Evolutionary conservation across 2,888 invertebrate genomes (phyloP).

Genomic region (Cantharis nigra): DNA sequence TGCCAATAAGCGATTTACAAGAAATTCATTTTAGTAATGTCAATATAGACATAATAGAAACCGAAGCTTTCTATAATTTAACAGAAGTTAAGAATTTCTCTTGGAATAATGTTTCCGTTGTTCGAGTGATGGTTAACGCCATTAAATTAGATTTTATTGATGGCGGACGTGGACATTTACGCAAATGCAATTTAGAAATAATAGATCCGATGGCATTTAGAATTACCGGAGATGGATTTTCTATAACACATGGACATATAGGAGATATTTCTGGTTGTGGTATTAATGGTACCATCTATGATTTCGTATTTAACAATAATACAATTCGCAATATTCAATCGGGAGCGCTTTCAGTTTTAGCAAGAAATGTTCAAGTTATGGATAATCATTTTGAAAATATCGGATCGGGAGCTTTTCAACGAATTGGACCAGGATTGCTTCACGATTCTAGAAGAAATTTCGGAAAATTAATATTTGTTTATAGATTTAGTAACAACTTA

Average conservation of each 20-base stretch:
- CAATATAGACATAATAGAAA: slow-evolving; percentile 56
- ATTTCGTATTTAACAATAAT: slow-evolving; percentile 55
- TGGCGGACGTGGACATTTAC: slow-evolving; percentile 54
- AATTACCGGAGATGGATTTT: slow-evolving; percentile 46
- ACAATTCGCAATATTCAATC: slow-evolving; percentile 54
- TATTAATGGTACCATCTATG: slow-evolving; percentile 58
- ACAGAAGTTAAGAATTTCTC: slow-evolving; percentile 57
- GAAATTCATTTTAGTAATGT: slow-evolving; percentile 57
- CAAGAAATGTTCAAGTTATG: slow-evolving; percentile 45
- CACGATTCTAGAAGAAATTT: slow-evolving; percentile 42
- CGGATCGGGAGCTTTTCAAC: slow-evolving; percentile 56
- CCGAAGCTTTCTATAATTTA: slow-evolving; percentile 58
- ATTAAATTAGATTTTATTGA: slow-evolving; percentile 55
- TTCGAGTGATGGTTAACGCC: slow-evolving; percentile 55
- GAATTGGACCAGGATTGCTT: slow-evolving; percentile 44
- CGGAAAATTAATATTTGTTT: slow-evolving; percentile 43
- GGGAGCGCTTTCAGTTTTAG: slow-evolving; percentile 51
- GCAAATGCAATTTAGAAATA: slow-evolving; percentile 54
- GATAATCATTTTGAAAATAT: slow-evolving; percentile 56
- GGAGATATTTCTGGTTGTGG: slow-evolving; percentile 53
- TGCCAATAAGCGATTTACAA: slow-evolving; percentile 54
- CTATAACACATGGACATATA: slow-evolving; percentile 52
- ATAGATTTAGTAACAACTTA: slow-evolving; percentile 56
- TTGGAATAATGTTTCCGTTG: slow-evolving; percentile 59
- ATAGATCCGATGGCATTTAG: slow-evolving; percentile 56